Evolutionary conservation across 1,140 invertebrate genomes (phyloP), one percentile per base, ranked within the genome.

Genomic region (Rhizoglyphus robini): DNA sequence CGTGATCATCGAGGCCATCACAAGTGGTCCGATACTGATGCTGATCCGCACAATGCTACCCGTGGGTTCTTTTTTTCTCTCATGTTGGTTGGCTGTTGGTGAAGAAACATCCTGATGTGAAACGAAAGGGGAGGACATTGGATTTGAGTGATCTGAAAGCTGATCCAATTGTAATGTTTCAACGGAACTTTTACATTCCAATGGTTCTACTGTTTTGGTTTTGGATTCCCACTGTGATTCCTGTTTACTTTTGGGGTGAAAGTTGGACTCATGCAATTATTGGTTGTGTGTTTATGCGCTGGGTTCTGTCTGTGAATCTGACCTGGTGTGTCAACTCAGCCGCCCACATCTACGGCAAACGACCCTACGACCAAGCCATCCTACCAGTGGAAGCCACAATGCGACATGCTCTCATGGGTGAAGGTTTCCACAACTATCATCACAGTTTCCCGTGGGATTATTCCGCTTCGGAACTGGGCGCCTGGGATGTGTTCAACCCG

Each of bases 401-500:
- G 5, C 80, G 81, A 1, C 74, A 77, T 0, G 71, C 80, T 27
- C 70, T 77, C 27, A 76, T 80, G 1, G 81, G 81, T 62, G 60
- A 81, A 18, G 79, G 79, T 13, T 79, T 77, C 67, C 79, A 81
- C 70, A 81, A 81, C 70, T 82, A 79, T 71, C 81, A 82, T 67
- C 81, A 82, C 68, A 76, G 75, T 0, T 82, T 82, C 69, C 81
- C 81, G 0, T 74, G 75, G 46, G 81, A 96, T 73, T 92, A 92
- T 80, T 88, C 89, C 73, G 85, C 87, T 1, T 80, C 86, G 2
- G 88, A 90, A 73, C 77, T 88, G 0, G 86, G 89, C 51, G 69
- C 51, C 32, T 88, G 86, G 76, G 29, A 51, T 79, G 79, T 3
- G 20, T 51, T 85, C 20, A 96, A 96, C 66, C 30, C 76, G 18